Conservation (phyloP, 2,113 vertebrate genomes). For the Meleagris gallopavo region DNA sequence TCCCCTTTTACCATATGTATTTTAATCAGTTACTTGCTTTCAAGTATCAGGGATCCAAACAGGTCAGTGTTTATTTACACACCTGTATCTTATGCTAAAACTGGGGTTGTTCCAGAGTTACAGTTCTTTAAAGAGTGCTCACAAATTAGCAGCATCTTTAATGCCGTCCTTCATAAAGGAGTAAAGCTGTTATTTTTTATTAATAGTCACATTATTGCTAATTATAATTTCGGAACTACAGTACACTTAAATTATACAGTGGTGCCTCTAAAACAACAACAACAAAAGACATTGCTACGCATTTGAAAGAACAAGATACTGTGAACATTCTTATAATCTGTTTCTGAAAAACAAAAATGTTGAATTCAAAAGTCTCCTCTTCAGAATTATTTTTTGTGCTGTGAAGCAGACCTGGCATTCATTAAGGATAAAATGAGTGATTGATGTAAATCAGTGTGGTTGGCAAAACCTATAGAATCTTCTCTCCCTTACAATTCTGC, state of each 20-base stretch:
- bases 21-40: neutral
- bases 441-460: constrained; percentile 1
- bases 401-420: constrained; percentile 5
- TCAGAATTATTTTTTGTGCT: constrained; percentile 17
- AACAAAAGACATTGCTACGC: neutral
- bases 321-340: neutral
- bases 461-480: neutral
- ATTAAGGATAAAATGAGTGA: constrained; percentile 18
- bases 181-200: neutral
- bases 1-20: neutral
- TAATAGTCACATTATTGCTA: neutral
- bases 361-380: neutral
- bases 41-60: no score
- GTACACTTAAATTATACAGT: neutral
- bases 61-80: neutral
- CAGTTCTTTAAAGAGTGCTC: neutral
- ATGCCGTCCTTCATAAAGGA: neutral
- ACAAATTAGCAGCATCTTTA: neutral
- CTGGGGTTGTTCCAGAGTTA: neutral
- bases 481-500: neutral
- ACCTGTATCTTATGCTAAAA: neutral
- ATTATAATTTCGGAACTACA: neutral
- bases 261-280: neutral
- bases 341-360: neutral
- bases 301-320: neutral